A percentile compares a stretch with the other conserved stretches of the same genome.
Conservation (phyloP, 2,113 vertebrate genomes). For the Corapipo altera region DNA sequence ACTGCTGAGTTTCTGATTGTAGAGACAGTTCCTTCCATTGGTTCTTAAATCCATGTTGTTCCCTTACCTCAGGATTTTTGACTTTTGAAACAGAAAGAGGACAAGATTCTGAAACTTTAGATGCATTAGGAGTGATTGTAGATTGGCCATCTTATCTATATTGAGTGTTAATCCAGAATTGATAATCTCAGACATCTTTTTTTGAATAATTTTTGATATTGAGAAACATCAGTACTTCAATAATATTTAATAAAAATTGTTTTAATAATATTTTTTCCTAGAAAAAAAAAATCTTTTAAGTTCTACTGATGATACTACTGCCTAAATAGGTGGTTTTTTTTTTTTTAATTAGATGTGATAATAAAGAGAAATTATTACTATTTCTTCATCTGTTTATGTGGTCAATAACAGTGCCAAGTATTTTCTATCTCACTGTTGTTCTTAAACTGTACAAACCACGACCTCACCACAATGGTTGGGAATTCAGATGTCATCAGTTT, state of each 20-base stretch:
- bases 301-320: neutral
- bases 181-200: neutral
- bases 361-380: neutral
- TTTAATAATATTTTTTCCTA: neutral
- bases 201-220: neutral
- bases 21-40: neutral
- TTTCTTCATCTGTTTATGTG: neutral
- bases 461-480: rapidly evolving
- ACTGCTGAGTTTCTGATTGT: neutral
- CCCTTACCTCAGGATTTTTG: neutral
- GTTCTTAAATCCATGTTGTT: neutral
- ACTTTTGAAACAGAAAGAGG: neutral
- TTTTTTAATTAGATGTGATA: neutral
- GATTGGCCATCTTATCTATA: neutral
- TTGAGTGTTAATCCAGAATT: neutral
- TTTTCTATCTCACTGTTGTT: neutral
- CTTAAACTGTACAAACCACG: neutral
- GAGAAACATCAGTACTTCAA: neutral
- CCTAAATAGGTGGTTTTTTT: neutral
- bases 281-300: neutral
- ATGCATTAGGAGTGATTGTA: neutral
- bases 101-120: neutral
- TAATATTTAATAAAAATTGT: neutral
- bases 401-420: neutral
- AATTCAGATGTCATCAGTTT: neutral